Evolutionary conservation across 2,797 vertebrate genomes (phyloP).

Genomic region (Lagodon rhomboides): DNA sequence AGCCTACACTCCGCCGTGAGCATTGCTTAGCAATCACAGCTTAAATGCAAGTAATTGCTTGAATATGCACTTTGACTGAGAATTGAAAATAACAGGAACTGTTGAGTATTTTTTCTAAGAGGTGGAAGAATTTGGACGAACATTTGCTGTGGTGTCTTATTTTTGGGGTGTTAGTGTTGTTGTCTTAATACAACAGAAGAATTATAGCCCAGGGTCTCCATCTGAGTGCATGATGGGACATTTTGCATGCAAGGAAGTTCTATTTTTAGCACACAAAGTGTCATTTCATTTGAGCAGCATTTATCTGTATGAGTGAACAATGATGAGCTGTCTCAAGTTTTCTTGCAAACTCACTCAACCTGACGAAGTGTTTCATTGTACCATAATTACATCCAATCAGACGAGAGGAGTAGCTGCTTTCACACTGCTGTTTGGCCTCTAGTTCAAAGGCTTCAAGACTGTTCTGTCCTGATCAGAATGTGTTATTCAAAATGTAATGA

Average conservation of each 20-base stretch:
- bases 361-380: not conserved
- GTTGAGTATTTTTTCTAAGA: no score
- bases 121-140: no score
- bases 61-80: no score
- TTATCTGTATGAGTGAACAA: not conserved
- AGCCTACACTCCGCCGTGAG: not conserved
- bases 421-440: no score
- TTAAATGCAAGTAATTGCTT: not conserved
- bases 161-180: not conserved
- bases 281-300: no score
- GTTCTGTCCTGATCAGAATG: no score
- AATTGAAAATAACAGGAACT: no score
- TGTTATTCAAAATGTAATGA: not conserved
- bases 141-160: not conserved
- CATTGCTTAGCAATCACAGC: not conserved
- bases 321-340: not conserved
- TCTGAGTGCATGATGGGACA: not conserved
- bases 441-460: no score
- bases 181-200: not conserved
- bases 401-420: not conserved
- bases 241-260: not conserved
- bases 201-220: not conserved
- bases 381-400: not conserved
- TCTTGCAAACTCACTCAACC: not conserved
- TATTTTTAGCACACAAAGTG: no score